Evolutionary conservation across 2,888 invertebrate genomes (phyloP).

Genomic region (Theretra japonica): DNA sequence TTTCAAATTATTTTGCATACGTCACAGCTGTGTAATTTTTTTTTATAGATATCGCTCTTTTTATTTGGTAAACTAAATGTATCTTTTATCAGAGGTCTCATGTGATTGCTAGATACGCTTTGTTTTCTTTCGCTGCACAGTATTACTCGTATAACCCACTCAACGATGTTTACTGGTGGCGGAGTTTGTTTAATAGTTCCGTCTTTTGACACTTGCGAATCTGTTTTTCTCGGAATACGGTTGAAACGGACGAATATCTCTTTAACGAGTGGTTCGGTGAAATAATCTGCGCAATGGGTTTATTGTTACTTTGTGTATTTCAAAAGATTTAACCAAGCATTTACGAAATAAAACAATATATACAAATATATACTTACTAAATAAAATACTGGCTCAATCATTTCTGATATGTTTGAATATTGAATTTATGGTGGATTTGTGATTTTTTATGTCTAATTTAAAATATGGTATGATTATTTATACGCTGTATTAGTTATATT

Average conservation of each 20-base stretch:
- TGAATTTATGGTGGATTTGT: too few relatives aligned
- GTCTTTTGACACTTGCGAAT: constrained; percentile 50
- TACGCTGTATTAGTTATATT: too few relatives aligned
- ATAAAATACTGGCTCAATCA: too few relatives aligned
- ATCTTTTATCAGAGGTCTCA: constrained; percentile 57
- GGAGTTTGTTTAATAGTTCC: constrained; percentile 44
- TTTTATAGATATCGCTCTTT: constrained; percentile 54
- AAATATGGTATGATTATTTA: too few relatives aligned
- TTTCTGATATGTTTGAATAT: too few relatives aligned
- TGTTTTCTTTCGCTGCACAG: constrained; percentile 48
- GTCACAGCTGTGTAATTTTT: constrained; percentile 55
- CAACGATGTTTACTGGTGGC: constrained; percentile 59
- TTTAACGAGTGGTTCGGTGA: constrained; percentile 43
- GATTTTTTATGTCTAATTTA: too few relatives aligned
- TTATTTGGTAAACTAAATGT: constrained; percentile 57
- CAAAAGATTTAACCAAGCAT: background rate
- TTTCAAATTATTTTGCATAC: constrained; percentile 58
- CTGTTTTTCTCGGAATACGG: constrained; percentile 48
- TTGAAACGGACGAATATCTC: constrained; percentile 46
- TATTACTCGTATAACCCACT: constrained; percentile 68
- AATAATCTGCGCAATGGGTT: background rate
- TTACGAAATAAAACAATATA: too few relatives aligned
- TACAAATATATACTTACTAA: too few relatives aligned
- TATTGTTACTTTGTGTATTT: background rate
- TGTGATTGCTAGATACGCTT: constrained; percentile 55